Evolutionary conservation across 1,140 invertebrate genomes (phyloP).

Genomic region (Micrasema longulum): DNA sequence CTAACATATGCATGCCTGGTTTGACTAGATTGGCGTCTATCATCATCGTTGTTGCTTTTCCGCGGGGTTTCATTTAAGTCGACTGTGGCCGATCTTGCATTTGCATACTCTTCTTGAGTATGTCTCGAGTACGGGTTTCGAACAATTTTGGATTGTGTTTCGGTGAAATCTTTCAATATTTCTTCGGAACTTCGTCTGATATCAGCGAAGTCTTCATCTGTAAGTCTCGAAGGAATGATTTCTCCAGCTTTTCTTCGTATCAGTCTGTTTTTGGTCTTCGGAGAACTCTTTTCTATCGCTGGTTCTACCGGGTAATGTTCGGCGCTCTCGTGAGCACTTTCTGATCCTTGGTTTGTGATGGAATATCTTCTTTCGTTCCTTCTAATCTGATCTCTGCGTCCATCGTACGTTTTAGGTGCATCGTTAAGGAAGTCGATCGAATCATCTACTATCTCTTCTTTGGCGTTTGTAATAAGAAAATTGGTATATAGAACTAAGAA

Average conservation of each 20-base stretch:
- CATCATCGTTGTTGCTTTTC: slow-evolving; percentile 3
- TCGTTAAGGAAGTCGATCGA: not conserved
- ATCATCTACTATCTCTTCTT: slow-evolving; percentile 15
- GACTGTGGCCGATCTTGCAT: slow-evolving; percentile 31
- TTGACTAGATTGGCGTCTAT: not conserved
- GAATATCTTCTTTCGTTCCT: slow-evolving; percentile 37
- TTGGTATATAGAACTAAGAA: slow-evolving; percentile 25
- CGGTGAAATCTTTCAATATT: slow-evolving; percentile 43
- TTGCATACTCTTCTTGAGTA: slow-evolving; percentile 48
- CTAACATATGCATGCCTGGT: not conserved
- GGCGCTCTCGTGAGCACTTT: slow-evolving; percentile 51
- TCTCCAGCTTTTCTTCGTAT: slow-evolving; percentile 51
- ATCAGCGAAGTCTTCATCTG: slow-evolving; percentile 41
- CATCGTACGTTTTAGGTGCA: not conserved
- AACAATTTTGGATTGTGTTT: slow-evolving; percentile 17
- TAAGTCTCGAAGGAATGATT: slow-evolving; percentile 29
- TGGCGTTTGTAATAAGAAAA: slow-evolving; percentile 5
- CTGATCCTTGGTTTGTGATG: slow-evolving; percentile 40
- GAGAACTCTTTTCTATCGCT: not conserved
- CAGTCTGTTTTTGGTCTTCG: slow-evolving; percentile 46
- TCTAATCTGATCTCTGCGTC: not conserved
- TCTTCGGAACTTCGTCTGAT: slow-evolving; percentile 48
- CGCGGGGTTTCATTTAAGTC: slow-evolving; percentile 23
- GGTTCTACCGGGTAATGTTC: slow-evolving; percentile 38
- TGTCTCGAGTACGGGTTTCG: slow-evolving; percentile 34